Base-by-base conservation (phyloP, 2,797 vertebrate genomes). In the Sarcophilus harrisii region DNA sequence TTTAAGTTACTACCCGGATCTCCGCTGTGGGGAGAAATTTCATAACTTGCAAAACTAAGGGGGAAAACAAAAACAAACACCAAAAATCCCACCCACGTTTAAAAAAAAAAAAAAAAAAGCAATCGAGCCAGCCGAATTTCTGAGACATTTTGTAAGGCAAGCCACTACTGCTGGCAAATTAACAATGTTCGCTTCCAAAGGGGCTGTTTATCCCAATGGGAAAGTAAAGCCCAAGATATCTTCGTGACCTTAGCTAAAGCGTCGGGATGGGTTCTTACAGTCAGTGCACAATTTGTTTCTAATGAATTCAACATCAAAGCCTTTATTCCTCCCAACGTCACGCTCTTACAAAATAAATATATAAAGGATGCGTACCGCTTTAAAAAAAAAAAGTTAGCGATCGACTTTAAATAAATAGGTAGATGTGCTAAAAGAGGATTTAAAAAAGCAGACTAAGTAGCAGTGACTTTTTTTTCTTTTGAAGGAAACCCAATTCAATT, bases 351-450 rank as follows among this genome's bases (percentile, higher is more conserved):
- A 96, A 95, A 96, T 92, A 55, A 95, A 96, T 92, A 55, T 90
- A 95, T 81, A 95, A 81, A 96, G 90, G 57, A 93, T 92, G 87
- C 60, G 45, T 90, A 96, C 60, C 11, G 45, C 45, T 59, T 13
- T 89, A 29, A 12, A 60, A 30, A 52, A 32, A 91, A 32, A 92
- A 90, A 91, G 58, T 94, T 96, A 96, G 91, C 96, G 96, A 90
- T 13, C 57, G 60, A 66, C 92, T 95, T 95, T 97, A 95, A 98
- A 94, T 97, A 95, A 97, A 95, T 57, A 87, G 96, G 94, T 96
- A 95, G 12, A 58, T 92, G 29, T 27, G 54, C 55, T 93, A 93
- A 94, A 96, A 52, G 66, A 5, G 58, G 18, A 38, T 95, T 55
- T 1, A 96, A 96, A 97, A 98, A 97, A 66, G 91, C 96, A 96